Base-by-base conservation (phyloP, 1,140 invertebrate genomes). In the Drosophila albomicans region DNA sequence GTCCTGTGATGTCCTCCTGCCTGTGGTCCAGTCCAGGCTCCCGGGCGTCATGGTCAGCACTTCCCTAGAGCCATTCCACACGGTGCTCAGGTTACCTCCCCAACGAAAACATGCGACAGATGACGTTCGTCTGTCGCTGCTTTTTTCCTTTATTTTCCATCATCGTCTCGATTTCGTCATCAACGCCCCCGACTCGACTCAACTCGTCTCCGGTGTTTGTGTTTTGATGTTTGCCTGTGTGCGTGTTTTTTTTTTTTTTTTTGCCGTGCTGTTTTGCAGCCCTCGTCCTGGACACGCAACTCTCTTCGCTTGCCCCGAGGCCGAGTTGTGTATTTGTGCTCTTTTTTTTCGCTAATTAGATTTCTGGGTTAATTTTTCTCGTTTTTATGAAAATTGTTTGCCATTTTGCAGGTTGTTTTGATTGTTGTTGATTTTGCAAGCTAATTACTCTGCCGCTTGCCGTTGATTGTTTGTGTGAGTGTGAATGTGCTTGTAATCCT, bases 291-390 rank as follows among this genome's bases (percentile, higher is more conserved):
- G 59, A 56, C 80, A 84, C 72, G 73, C 52, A 71, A 13, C 57
- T 48, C n/a, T 6, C 0, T n/a, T 41, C 30, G 73, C 30, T 28
- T 38, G n/a, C 7, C 56, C 16, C 7, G 38, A 11, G 38, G 38
- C 8, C 32, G 20, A 51, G 52, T 49, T 38, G 41, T 43, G 41
- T 3, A n/a, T 43, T 43, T 43, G 41, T 13, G 62, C 56, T 41
- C 38, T 52, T 51, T 52, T 52, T 51, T 46, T 59, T 62, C 81
- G 85, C 85, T 89, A 89, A 89, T 89, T 89, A 89, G 81, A 89
- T 89, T 89, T 89, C 81, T 89, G 81, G 85, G 85, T 89, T 89
- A 89, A 76, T 81, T 82, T 80, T 84, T 63, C 32, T 32, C 7
- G 7, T 48, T 57, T 66, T 38, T 54, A 64, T 35, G 25, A 56